Percentiles rank a stretch among this genome's conserved stretches.
Conservation (phyloP, 2,888 invertebrate species). For the Odontothrips loti region DNA sequence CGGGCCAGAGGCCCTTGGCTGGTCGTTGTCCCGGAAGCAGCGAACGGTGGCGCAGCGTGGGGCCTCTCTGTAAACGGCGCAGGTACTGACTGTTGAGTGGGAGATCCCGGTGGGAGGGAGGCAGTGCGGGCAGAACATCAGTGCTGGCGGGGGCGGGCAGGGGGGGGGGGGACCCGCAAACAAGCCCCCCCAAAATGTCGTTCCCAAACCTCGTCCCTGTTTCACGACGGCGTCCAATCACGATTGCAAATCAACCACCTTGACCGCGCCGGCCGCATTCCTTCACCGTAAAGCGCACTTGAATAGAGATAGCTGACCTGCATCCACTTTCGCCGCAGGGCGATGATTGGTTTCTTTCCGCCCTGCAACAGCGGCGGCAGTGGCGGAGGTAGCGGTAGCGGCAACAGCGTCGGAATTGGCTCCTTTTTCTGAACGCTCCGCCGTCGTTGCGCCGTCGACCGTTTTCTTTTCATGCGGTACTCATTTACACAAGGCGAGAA, state of each 20-base stretch:
- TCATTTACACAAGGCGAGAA: too few relatives aligned
- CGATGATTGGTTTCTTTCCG: too few relatives aligned
- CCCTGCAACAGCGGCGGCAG: too few relatives aligned
- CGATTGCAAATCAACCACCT: slow-evolving; percentile 9
- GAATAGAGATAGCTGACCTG: too few relatives aligned
- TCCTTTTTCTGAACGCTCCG: too few relatives aligned
- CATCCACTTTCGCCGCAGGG: too few relatives aligned
- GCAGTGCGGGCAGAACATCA: background rate
- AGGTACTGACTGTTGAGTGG: background rate
- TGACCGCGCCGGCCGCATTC: background rate
- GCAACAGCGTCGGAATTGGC: too few relatives aligned
- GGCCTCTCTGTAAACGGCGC: background rate
- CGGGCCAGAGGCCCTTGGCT: background rate
- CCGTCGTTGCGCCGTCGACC: too few relatives aligned
- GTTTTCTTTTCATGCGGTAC: too few relatives aligned
- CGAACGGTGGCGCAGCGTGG: background rate
- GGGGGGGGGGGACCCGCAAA: background rate
- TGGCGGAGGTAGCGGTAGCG: too few relatives aligned
- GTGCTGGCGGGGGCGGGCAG: background rate
- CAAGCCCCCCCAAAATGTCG: background rate
- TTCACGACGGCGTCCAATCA: background rate
- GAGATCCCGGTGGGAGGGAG: background rate
- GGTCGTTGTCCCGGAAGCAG: background rate
- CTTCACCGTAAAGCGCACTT: too few relatives aligned
- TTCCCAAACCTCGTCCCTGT: background rate